Percentiles rank a stretch among this genome's conserved stretches.
phyloP scores from a whole-genome alignment of 2,113 vertebrate species.

The Pongo abelii region DNA sequence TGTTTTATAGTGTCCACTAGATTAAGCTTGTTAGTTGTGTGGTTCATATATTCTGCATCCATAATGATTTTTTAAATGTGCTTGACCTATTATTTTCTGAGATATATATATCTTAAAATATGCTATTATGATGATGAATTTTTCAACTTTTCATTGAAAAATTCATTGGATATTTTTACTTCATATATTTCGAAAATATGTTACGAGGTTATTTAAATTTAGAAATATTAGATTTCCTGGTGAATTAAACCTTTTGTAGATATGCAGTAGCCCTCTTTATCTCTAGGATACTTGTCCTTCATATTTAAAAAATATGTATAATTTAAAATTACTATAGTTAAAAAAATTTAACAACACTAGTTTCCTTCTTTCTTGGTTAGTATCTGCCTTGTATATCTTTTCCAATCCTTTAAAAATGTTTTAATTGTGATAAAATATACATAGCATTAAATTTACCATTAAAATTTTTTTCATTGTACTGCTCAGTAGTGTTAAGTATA shows the following conservation, averaged over 20 bases:
- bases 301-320: neutral
- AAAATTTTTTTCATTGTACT: neutral
- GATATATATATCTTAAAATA: neutral
- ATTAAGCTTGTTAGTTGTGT: neutral
- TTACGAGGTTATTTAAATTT: neutral
- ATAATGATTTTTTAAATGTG: neutral
- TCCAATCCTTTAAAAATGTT: neutral
- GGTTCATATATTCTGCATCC: neutral
- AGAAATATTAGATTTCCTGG: neutral
- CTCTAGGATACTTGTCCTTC: neutral
- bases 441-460: neutral
- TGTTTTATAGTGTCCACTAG: neutral
- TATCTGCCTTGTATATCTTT: neutral
- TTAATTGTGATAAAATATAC: neutral
- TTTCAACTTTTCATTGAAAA: neutral
- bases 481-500: neutral
- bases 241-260: neutral
- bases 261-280: neutral
- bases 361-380: neutral
- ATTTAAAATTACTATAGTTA: conserved; percentile 5
- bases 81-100: neutral
- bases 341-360: neutral
- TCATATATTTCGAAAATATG: neutral
- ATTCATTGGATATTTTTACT: neutral
- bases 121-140: neutral